phyloP scores from a whole-genome alignment of 2,888 invertebrate species.

The Eurois occulta region DNA sequence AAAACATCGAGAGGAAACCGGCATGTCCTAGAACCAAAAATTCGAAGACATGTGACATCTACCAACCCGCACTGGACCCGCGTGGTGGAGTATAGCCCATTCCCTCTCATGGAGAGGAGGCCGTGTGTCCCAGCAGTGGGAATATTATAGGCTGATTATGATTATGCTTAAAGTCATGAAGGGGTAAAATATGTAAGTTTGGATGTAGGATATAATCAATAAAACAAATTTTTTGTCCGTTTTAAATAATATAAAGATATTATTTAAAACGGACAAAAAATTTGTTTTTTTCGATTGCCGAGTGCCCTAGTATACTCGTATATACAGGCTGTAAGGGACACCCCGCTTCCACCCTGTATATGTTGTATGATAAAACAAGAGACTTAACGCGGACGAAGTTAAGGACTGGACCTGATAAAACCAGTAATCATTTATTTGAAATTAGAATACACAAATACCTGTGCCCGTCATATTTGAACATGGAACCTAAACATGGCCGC shows the following conservation, averaged over 20 bases:
- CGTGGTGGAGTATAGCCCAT: no score
- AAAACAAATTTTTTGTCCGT: neutral
- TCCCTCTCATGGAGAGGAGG: no score
- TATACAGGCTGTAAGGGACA: no score
- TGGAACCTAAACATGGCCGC: constrained; percentile 24
- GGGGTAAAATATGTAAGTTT: neutral
- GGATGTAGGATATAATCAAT: neutral
- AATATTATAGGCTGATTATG: no score
- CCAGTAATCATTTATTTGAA: constrained; percentile 8
- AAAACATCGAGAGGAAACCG: no score
- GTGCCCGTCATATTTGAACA: constrained; percentile 21
- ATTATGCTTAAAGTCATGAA: no score
- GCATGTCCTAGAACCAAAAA: no score
- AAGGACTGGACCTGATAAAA: neutral
- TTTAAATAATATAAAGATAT: neutral
- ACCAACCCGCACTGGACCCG: no score
- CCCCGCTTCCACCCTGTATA: no score
- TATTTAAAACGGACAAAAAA: no score
- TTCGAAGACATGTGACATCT: no score
- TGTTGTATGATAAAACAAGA: neutral
- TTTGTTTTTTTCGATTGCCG: neutral
- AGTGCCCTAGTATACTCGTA: neutral
- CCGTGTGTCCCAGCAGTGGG: no score
- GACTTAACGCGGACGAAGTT: neutral
- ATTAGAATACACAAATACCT: constrained; percentile 6